Evolutionary conservation across 1,140 invertebrate genomes (phyloP).

Genomic region (Cydia splendana): DNA sequence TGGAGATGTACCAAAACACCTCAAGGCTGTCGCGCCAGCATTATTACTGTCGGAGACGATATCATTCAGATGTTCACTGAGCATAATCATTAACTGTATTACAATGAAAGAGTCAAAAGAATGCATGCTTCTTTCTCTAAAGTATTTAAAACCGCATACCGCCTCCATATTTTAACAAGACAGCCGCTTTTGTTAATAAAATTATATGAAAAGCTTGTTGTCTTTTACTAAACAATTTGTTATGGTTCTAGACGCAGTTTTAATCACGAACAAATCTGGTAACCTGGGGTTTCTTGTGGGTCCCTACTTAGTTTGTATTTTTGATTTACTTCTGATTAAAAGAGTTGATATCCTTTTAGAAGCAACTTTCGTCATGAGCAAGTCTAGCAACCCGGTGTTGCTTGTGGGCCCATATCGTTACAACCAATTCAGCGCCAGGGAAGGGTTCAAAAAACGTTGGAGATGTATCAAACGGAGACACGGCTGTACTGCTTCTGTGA

Average conservation of each 20-base stretch:
- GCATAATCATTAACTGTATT: conserved; percentile 44
- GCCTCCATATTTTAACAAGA: not conserved
- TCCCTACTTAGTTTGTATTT: too few species aligned
- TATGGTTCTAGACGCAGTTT: not conserved
- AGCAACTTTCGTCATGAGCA: not conserved
- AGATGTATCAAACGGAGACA: conserved; percentile 45
- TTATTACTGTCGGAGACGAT: conserved; percentile 41
- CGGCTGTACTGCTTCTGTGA: conserved; percentile 45
- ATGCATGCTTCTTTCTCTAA: too few species aligned
- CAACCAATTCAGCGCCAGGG: not conserved
- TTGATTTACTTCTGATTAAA: too few species aligned
- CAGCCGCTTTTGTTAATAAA: too few species aligned
- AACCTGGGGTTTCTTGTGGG: too few species aligned
- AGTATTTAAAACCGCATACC: too few species aligned
- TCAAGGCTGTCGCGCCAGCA: conserved; percentile 42
- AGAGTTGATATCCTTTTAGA: not conserved
- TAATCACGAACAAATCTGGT: not conserved
- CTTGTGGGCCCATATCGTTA: not conserved
- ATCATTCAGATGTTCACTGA: conserved; percentile 38
- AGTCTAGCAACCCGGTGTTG: not conserved
- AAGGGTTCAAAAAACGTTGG: conserved; percentile 41
- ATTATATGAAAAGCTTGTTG: too few species aligned
- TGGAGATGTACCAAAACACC: not conserved
- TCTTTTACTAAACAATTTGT: too few species aligned
- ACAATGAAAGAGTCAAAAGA: not conserved